Conservation (phyloP, 1,140 invertebrate species). For the Drosophila lowei region DNA sequence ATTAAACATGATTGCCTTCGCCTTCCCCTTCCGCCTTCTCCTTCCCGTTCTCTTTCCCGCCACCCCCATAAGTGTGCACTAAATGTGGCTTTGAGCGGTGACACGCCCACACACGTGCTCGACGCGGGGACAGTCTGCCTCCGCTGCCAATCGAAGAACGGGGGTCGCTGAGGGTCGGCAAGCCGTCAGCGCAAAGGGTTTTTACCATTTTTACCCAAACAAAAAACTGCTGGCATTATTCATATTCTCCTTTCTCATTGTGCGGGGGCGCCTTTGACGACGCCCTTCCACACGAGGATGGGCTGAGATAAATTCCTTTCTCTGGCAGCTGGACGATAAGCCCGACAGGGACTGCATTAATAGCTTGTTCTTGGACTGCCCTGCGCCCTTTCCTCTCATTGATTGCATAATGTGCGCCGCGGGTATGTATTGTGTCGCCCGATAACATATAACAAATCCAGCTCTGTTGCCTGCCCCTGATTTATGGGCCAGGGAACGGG, state of each 20-base stretch:
- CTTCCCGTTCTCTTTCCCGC: constrained; percentile 10
- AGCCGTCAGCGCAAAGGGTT: constrained; percentile 33
- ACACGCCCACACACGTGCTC: constrained; percentile 41
- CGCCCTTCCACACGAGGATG: constrained; percentile 13
- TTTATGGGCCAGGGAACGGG: constrained; percentile 22
- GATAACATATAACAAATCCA: constrained; percentile 10
- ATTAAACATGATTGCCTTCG: constrained; percentile 73
- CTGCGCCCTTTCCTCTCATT: constrained; percentile 20
- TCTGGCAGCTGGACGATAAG: constrained; percentile 32
- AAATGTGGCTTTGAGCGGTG: constrained; percentile 60
- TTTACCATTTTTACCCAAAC: constrained; percentile 5
- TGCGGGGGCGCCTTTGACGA: neutral
- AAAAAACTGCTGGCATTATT: constrained; percentile 41
- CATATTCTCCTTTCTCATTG: constrained; percentile 43
- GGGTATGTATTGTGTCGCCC: constrained; percentile 6
- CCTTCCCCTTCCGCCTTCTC: too few relatives aligned
- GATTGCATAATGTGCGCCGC: constrained; percentile 32
- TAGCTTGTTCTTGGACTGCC: constrained; percentile 26
- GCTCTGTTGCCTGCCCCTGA: constrained; percentile 18
- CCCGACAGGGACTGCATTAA: constrained; percentile 48
- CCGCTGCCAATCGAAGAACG: constrained; percentile 29
- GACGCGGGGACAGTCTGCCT: neutral
- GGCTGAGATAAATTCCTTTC: constrained; percentile 36
- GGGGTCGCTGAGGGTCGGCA: neutral
- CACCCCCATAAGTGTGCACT: constrained; percentile 56